Conservation (phyloP, 2,797 vertebrate species). For the Dromococcyx pavoninus region DNA sequence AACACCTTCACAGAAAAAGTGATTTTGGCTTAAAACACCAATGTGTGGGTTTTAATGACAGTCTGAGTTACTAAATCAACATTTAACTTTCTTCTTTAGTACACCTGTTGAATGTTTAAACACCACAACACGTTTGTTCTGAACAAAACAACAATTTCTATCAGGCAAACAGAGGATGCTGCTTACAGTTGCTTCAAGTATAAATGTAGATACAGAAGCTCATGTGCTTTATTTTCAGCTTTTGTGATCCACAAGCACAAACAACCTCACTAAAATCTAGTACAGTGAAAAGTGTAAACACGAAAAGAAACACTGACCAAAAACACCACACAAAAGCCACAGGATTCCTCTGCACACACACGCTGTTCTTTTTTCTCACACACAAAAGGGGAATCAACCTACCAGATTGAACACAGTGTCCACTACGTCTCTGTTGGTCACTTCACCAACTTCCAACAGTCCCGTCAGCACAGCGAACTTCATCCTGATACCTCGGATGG, state of each 20-base stretch:
- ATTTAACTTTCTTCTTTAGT: conserved; percentile 7
- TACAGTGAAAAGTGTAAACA: background rate
- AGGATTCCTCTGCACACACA: rapidly evolving
- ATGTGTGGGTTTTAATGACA: background rate
- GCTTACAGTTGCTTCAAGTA: background rate
- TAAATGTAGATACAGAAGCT: background rate
- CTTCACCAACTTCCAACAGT: conserved; percentile 94
- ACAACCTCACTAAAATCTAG: background rate
- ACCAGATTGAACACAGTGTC: conserved; percentile 98
- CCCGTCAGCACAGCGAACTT: conserved; percentile 94
- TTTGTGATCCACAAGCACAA: background rate
- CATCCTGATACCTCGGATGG: conserved; percentile 93
- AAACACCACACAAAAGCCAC: background rate
- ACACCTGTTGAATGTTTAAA: conserved; percentile 32
- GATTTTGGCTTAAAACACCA: background rate
- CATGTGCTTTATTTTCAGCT: background rate
- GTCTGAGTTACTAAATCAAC: conserved; percentile 8
- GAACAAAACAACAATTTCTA: background rate
- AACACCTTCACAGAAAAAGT: background rate
- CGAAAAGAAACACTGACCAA: background rate
- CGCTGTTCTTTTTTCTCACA: rapidly evolving
- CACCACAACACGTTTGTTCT: background rate
- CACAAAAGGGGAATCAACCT: conserved; percentile 66
- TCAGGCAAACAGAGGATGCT: background rate
- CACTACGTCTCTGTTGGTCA: conserved; percentile 92